Base-by-base conservation (phyloP, 2,113 vertebrate genomes). In the Cricetomys ansorgei region DNA sequence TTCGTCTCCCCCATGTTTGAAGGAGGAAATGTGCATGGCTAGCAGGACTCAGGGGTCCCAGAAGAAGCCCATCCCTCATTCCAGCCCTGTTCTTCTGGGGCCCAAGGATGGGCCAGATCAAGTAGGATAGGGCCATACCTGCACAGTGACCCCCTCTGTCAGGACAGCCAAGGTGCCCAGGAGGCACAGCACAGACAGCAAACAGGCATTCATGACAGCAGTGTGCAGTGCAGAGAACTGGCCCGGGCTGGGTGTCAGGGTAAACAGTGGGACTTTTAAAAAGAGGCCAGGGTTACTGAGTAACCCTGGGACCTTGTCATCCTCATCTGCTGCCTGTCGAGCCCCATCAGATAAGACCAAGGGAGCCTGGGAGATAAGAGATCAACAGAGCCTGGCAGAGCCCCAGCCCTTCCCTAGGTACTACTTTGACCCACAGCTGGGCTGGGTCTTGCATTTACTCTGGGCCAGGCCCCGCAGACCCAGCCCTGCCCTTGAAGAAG, bases 241-340 rank as follows among this genome's bases (percentile, higher is more conserved):
- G 34, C 76, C 10, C 25, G 43, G 43, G 59, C 92, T 94, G 81
- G 59, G 17, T 55, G 48, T 69, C 43, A 3, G n/a, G 29, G 34
- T 75, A 79, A 94, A n/a, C 88, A 67, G 40, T 11, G 50, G 81
- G 67, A 37, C 81, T 95, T 97, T 97, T 96, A 96, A 97, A 96
- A 97, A 89, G 95, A 90, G 62, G 34, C 59, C 69, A 34, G 25
- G 53, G 97, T 97, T 98, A 97, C 92, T 97, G 85, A 97, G 91
- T 97, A 98, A 97, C 96, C 88, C 29, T 5, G 23, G n/a, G 59
- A 7, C 72, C 75, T 43, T 77, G 93, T 95, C 96, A 93, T 43
- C 45, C 83, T 85, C 91, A 89, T 92, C 81, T 55, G 80, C 40
- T 92, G 50, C 75, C 65, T 83, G 79, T 96, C 79, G 27, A 55